Evolutionary conservation across 2,113 vertebrate species (phyloP), one percentile per base, ranked within the genome.

Genomic region (Malurus elegans): DNA sequence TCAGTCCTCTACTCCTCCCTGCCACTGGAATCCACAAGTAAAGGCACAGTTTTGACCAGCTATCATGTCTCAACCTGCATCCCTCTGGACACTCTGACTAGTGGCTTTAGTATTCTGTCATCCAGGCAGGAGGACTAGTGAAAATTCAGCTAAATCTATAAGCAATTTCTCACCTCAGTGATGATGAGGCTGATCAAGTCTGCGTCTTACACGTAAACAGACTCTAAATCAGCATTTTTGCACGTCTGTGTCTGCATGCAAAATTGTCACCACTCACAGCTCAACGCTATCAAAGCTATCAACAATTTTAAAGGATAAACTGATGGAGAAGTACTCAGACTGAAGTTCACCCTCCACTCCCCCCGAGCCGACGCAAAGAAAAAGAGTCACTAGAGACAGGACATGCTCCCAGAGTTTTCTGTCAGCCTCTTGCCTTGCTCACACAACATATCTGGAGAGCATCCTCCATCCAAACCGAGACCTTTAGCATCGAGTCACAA

Each of bases 261-360:
- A 12, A 79, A 73, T 62, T 34, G 70, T 84, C 57, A 61, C 57
- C 58, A 23, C 82, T 83, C 61, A n/a, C 64, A 78, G 76, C 45
- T 81, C 71, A 54, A 38, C 62, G 50, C 71, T 40, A 65, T 42
- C 73, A 56, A 57, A 83, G 71, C 53, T 57, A 86, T 45, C 60
- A 47, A 79, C 45, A 64, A 85, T 66, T 78, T 92, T 36, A 88
- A 88, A 84, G 18, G 78, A 67, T 6, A 66, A 24, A n/a, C 32
- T 38, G 65, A 38, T 54, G 84, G 53, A 70, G 84, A 82, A 82
- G 61, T 90, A 86, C 69, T 96, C 86, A 88, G 66, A 48, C 28
- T 76, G 66, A 97, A 95, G 95, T 96, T 97, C 86, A 70, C 70
- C 91, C 70, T 93, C 85, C 48, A 32, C n/a, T 88, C 45, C 47